Conservation (phyloP, 1,140 invertebrate species). For the roundworm (Caenorhabditis elegans) region WBcel235 BX284605.5:9160001-9160500, state of each 20-base stretch:
- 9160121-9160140: slow-evolving; percentile 48
- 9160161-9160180: slow-evolving; percentile 37
- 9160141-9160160: slow-evolving; percentile 50
- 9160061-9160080: slow-evolving; percentile 40
- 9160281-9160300: slow-evolving; percentile 46
- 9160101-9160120: slow-evolving; percentile 41
- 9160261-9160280: slow-evolving; percentile 52
- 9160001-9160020: slow-evolving; percentile 19
- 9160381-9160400: slow-evolving; percentile 49
- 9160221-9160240: slow-evolving; percentile 42
- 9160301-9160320: slow-evolving; percentile 46
- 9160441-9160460: slow-evolving; percentile 50
- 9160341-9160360: slow-evolving; percentile 52
- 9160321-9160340: slow-evolving; percentile 40
- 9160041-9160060: slow-evolving; percentile 41
- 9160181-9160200: slow-evolving; percentile 45
- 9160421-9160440: slow-evolving; percentile 53
- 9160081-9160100: slow-evolving; percentile 38
- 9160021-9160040: slow-evolving; percentile 33
- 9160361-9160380: slow-evolving; percentile 47
- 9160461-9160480: slow-evolving; percentile 35
- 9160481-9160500: too few relatives aligned
- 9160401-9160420: slow-evolving; percentile 55
- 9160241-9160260: slow-evolving; percentile 49
- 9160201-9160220: slow-evolving; percentile 48